Conservation (phyloP, 2,113 vertebrate genomes). For the Amphilophus citrinellus region DNA sequence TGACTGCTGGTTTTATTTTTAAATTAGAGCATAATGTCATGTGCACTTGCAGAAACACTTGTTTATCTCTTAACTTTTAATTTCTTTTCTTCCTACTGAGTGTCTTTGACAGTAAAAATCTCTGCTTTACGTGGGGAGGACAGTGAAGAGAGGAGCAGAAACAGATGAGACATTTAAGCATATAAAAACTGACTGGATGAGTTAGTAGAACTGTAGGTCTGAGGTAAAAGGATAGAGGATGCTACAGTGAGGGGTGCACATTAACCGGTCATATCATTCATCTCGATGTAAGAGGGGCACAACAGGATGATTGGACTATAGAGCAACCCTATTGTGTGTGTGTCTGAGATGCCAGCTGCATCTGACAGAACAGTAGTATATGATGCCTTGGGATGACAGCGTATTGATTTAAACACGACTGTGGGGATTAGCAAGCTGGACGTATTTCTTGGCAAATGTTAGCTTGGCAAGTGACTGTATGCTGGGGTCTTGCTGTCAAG, state of each 20-base stretch:
- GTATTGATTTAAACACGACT: neutral
- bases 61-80: neutral
- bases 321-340: neutral
- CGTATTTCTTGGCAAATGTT: neutral
- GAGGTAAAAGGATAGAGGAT: neutral
- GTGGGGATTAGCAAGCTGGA: neutral
- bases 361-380: neutral
- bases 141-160: neutral
- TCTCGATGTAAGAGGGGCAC: too few relatives aligned
- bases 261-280: neutral
- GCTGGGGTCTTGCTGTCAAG: neutral
- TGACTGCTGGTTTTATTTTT: too few relatives aligned
- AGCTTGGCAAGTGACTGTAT: neutral
- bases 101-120: neutral
- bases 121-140: neutral
- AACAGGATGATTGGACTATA: neutral
- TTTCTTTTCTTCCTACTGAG: rapidly evolving
- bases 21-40: neutral
- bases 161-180: neutral
- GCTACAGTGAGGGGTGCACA: neutral
- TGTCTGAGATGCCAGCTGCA: neutral
- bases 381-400: neutral
- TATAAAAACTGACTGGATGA: neutral
- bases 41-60: too few relatives aligned
- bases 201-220: neutral